phyloP scores from a whole-genome alignment of 37 sponge, comb jelly and placozoan genomes.

The Sycon ciliatum region DNA sequence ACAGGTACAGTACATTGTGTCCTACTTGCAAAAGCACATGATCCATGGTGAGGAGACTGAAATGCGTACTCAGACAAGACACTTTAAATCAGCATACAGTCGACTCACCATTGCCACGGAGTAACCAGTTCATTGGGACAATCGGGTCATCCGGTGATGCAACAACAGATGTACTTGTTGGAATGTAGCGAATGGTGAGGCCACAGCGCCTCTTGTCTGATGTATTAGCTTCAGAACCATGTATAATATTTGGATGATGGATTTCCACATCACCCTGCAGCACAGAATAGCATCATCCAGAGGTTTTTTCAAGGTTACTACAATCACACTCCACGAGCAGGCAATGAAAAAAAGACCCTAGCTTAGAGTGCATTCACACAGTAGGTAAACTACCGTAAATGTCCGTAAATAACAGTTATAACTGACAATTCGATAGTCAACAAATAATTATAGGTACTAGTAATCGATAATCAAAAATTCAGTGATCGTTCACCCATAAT shows the following conservation, averaged over 20 bases:
- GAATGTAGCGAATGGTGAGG: constrained; percentile 11
- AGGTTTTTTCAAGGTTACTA: neutral
- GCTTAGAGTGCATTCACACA: no score
- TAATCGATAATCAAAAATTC: no score
- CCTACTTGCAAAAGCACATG: neutral
- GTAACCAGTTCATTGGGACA: no score
- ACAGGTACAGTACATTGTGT: neutral
- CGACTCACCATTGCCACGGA: neutral
- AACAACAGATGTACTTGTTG: no score
- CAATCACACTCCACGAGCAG: neutral
- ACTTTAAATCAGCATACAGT: neutral
- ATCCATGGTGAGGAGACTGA: neutral
- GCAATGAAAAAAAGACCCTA: no score
- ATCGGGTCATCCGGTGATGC: no score
- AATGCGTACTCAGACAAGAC: neutral
- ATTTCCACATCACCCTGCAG: constrained; percentile 10
- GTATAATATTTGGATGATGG: constrained; percentile 2
- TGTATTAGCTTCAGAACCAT: constrained; percentile 15
- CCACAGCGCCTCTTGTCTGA: neutral
- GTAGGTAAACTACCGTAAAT: no score
- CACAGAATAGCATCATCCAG: neutral
- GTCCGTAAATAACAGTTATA: no score
- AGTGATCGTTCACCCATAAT: no score
- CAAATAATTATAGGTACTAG: no score
- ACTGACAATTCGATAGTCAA: no score